Conservation (phyloP, 1,140 invertebrate genomes). For the Micrasema minimum region DNA sequence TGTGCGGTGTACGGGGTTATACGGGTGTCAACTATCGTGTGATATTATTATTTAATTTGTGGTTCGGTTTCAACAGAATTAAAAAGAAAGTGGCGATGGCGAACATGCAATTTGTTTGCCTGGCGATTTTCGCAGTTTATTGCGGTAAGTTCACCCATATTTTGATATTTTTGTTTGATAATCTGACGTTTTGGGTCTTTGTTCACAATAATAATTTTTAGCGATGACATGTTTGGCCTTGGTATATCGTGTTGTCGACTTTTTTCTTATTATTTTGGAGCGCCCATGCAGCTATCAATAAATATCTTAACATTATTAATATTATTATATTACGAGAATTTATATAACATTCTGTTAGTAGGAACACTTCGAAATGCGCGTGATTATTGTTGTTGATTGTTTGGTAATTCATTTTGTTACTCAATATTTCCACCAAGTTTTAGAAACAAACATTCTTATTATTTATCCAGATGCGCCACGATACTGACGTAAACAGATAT, state of each 20-base stretch:
- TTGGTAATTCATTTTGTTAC: too few species aligned
- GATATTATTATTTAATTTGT: slow-evolving; percentile 16
- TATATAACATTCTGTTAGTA: too few species aligned
- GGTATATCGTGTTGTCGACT: slow-evolving; percentile 10
- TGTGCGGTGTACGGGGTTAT: neutral
- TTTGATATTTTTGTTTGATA: neutral
- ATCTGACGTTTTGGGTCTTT: slow-evolving; percentile 42
- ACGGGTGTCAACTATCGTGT: slow-evolving; percentile 5
- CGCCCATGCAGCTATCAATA: too few species aligned
- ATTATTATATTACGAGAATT: too few species aligned
- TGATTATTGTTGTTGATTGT: too few species aligned
- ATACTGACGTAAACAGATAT: too few species aligned
- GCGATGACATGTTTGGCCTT: slow-evolving; percentile 39
- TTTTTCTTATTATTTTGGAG: neutral
- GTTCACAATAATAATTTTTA: slow-evolving; percentile 2
- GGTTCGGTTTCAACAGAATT: slow-evolving; percentile 2
- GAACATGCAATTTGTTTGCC: slow-evolving; percentile 40
- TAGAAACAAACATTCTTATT: too few species aligned
- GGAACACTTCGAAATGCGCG: too few species aligned
- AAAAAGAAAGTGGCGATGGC: slow-evolving; percentile 21
- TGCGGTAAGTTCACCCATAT: slow-evolving; percentile 32
- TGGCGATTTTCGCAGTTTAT: slow-evolving; percentile 38
- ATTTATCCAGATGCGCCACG: too few species aligned
- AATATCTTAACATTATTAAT: too few species aligned
- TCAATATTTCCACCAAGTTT: too few species aligned